A percentile compares a stretch with the other conserved stretches of the same genome.
Evolutionary conservation across 2,888 invertebrate species (phyloP).

Genomic region (Gasteruption jaculator): DNA sequence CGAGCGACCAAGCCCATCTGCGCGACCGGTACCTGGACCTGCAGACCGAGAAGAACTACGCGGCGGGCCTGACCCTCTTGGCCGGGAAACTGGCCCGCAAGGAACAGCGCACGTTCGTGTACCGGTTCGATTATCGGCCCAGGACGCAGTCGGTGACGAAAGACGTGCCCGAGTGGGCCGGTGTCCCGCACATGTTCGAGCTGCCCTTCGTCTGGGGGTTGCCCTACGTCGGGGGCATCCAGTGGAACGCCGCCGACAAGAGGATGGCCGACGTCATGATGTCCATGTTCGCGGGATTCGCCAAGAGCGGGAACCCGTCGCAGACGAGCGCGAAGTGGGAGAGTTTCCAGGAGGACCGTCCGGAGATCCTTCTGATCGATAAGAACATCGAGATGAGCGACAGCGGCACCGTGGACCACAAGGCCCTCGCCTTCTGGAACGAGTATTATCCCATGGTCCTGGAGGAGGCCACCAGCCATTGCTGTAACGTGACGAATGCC

Average conservation of each 20-base stretch:
- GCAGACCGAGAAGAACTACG: conserved; percentile 71
- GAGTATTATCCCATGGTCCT: conserved; percentile 76
- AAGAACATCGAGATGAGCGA: conserved; percentile 75
- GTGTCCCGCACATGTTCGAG: conserved; percentile 78
- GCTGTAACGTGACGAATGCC: conserved; percentile 61
- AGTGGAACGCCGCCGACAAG: conserved; percentile 76
- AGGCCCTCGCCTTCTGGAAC: conserved; percentile 79
- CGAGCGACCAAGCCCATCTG: conserved; percentile 59
- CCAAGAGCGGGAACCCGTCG: conserved; percentile 63
- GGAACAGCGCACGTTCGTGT: conserved; percentile 57
- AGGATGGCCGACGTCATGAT: conserved; percentile 75
- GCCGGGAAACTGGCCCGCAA: conserved; percentile 63
- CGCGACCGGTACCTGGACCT: conserved; percentile 67
- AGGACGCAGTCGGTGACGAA: conserved; percentile 62
- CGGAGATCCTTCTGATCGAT: conserved; percentile 67
- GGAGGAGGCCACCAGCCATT: conserved; percentile 64
- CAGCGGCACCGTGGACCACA: conserved; percentile 65
- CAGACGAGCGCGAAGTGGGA: conserved; percentile 70
- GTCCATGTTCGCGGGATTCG: conserved; percentile 77
- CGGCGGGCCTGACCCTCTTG: conserved; percentile 66
- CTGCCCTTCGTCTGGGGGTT: conserved; percentile 78
- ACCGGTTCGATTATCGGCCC: conserved; percentile 66
- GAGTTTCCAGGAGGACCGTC: conserved; percentile 62
- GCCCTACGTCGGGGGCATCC: conserved; percentile 61
- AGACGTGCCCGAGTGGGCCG: conserved; percentile 72